phyloP scores from a whole-genome alignment of 1,140 invertebrate species.

The Drosophila busckii region DNA sequence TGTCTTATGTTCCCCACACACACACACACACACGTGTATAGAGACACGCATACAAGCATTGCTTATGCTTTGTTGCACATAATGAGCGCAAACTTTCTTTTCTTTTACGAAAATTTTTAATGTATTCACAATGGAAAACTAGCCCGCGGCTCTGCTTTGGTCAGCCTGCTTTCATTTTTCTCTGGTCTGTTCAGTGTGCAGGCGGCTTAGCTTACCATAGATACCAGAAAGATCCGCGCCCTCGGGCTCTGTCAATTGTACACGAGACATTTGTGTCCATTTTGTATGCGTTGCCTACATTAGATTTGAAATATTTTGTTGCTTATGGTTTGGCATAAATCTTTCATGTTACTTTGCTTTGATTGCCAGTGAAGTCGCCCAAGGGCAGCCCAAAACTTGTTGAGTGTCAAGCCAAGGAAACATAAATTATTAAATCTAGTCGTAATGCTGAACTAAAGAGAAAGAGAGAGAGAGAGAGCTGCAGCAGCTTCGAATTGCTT shows the following conservation, averaged over 20 bases:
- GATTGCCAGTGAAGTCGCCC: too few relatives aligned
- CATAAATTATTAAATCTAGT: too few relatives aligned
- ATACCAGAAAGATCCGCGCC: background rate
- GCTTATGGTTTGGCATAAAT: too few relatives aligned
- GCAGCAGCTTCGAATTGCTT: too few relatives aligned
- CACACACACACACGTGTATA: too few relatives aligned
- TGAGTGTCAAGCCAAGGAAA: too few relatives aligned
- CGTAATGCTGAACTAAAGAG: too few relatives aligned
- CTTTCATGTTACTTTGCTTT: too few relatives aligned
- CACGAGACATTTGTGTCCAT: slow-evolving; percentile 13
- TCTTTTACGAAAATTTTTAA: slow-evolving; percentile 39
- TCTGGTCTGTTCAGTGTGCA: background rate
- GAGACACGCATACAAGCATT: slow-evolving; percentile 24
- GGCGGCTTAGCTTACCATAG: slow-evolving; percentile 4
- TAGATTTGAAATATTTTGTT: too few relatives aligned
- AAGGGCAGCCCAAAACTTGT: too few relatives aligned
- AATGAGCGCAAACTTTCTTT: slow-evolving; percentile 34
- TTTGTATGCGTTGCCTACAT: slow-evolving; percentile 28
- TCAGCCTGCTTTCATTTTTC: slow-evolving; percentile 38
- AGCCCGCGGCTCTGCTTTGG: slow-evolving; percentile 38
- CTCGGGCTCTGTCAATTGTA: background rate
- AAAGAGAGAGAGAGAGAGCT: too few relatives aligned
- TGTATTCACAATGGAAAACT: slow-evolving; percentile 48
- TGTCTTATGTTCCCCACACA: too few relatives aligned
- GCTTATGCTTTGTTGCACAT: slow-evolving; percentile 29